Base-by-base conservation (phyloP, 2,113 vertebrate species). In the Typhlomys cinereus region DNA sequence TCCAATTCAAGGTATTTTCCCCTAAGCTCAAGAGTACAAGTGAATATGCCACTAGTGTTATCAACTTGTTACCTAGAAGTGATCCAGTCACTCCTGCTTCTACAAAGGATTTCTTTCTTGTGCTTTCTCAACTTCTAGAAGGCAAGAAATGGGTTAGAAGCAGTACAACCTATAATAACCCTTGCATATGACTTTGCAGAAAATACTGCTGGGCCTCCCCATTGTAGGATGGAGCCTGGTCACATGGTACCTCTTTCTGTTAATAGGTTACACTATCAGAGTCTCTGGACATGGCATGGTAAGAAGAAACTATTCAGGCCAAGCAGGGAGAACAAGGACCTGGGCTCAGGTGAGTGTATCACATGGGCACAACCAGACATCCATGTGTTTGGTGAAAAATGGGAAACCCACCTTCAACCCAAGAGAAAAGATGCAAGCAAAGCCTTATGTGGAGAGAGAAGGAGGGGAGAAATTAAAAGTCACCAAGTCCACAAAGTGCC, bases 241-340 rank as follows among this genome's bases (percentile, higher is more conserved):
- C 18, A 13, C 0, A 0, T 14, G 44, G 21, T 17, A 5, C 36
- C 41, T 17, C 13, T 91, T 25, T 25, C 34, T 9, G 41, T 13
- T 15, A 50, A 21, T 9, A 25, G 46, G 21, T 44, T 21, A 44
- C 0, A 4, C 31, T 36, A 17, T 8, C 7, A 11, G 20, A 20
- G 17, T 27, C 31, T 54, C 57, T 34, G 39, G 81, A 85, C n/a
- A 57, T 1, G 6, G 21, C 25, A 46, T 1, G 1, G 70, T 9
- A 20, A 67, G 71, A n/a, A 62, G 31, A 39, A 27, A 27, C 6
- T 12, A 20, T 10, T 36, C 8, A 75, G 52, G 75, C 7, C 39
- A 50, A 18, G 11, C 52, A 27, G 41, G 74, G 48, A 52, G 25
- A 46, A n/a, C n/a, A n/a, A 46, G 86, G 15, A 10, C 71, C 29